Evolutionary conservation across 2,888 invertebrate genomes (phyloP).

Genomic region (Trilocha varians): DNA sequence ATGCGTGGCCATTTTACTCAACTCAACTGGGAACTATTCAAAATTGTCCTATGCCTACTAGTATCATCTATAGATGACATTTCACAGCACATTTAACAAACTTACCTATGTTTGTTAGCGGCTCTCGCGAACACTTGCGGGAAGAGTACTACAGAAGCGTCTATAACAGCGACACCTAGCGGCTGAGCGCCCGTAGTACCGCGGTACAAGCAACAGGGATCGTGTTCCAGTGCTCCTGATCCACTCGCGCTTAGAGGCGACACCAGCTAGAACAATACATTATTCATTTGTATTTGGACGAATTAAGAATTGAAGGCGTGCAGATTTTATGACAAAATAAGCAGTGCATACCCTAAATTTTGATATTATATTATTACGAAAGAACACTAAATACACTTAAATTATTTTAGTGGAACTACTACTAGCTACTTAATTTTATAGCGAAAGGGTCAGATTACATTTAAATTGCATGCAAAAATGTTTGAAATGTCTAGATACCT

Average conservation of each 20-base stretch:
- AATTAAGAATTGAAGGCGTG: not conserved
- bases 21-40: no score
- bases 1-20: no score
- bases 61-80: no score
- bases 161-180: conserved; percentile 96
- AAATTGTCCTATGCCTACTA: no score
- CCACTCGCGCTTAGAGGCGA: conserved; percentile 93
- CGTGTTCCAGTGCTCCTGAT: conserved; percentile 97
- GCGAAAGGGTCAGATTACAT: no score
- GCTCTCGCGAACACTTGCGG: conserved; percentile 96
- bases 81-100: not conserved
- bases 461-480: not conserved
- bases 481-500: conserved; percentile 72
- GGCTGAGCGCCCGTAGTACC: conserved; percentile 77
- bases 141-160: conserved; percentile 93
- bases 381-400: no score
- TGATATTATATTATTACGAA: no score
- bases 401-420: no score
- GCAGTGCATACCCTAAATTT: no score
- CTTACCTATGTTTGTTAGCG: conserved; percentile 90
- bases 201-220: conserved; percentile 92
- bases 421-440: no score
- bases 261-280: conserved; percentile 78
- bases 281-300: not conserved
- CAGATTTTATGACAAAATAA: not conserved